These are phyloP conservation scores for Sycophila sp. DNA, from an alignment of 1,140 invertebrate species.

Conservation along the genomic window DNA sequence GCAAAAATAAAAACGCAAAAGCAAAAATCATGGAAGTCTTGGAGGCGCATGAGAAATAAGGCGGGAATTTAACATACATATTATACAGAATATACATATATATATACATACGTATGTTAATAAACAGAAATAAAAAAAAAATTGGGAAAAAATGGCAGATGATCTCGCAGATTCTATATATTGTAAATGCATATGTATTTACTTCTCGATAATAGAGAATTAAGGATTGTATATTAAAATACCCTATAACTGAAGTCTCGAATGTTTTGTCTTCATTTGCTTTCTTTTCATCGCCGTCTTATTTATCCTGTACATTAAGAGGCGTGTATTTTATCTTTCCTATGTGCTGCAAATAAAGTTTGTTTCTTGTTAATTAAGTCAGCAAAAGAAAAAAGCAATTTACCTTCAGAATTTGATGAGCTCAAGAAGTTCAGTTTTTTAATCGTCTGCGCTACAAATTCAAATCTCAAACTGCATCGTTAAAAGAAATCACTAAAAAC, in stretches of 20 bases:
- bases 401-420: too few species aligned
- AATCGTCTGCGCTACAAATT: too few species aligned
- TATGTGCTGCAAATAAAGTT: conserved; percentile 36
- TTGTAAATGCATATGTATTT: conserved; percentile 54
- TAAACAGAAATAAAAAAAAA: conserved; percentile 32
- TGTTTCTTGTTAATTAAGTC: conserved; percentile 26
- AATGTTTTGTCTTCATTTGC: conserved; percentile 8
- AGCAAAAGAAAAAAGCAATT: too few species aligned
- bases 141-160: conserved; percentile 11
- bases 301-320: conserved; percentile 22
- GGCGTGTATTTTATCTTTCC: conserved; percentile 37
- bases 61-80: conserved; percentile 11
- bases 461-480: too few species aligned
- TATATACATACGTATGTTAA: conserved; percentile 35
- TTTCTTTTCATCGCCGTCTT: neutral
- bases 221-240: conserved; percentile 55
- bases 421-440: too few species aligned
- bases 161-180: conserved; percentile 51
- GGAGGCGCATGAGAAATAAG: neutral
- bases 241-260: conserved; percentile 41
- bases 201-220: conserved; percentile 53
- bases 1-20: neutral
- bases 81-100: conserved; percentile 35
- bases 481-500: too few species aligned
- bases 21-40: neutral